These are phyloP conservation scores for Ochotona princeps DNA, from an alignment of 2,113 vertebrate genomes.

Conservation along the genomic window DNA sequence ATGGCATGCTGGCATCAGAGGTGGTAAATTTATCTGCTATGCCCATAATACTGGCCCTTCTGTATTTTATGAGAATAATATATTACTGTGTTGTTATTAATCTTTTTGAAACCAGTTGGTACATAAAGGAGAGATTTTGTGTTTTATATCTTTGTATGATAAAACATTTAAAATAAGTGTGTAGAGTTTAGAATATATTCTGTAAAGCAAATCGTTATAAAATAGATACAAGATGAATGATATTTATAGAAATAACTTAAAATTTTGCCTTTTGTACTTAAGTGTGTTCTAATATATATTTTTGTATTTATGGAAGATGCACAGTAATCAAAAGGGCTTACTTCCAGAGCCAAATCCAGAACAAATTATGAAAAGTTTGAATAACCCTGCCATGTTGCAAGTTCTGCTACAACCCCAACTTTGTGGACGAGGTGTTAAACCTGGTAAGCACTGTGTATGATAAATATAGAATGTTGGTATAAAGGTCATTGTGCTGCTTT, in stretches of 20 bases:
- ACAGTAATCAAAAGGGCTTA: constrained; percentile 94
- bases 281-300: constrained; percentile 31
- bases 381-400: constrained; percentile 95
- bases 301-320: constrained; percentile 88
- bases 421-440: constrained; percentile 87
- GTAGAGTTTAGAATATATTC: background rate
- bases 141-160: background rate
- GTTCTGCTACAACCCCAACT: constrained; percentile 95
- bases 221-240: constrained; percentile 8
- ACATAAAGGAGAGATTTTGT: background rate
- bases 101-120: background rate
- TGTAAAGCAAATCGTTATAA: background rate
- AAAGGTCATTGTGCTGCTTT: background rate
- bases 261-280: constrained; percentile 8
- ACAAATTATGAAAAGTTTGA: constrained; percentile 96
- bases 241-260: background rate
- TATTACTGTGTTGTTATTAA: background rate
- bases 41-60: background rate
- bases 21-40: too few species aligned
- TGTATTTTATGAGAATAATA: background rate
- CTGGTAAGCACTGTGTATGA: constrained; percentile 83
- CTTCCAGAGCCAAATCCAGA: constrained; percentile 95
- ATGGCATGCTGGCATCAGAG: too few species aligned
- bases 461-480: background rate
- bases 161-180: background rate